Evolutionary conservation across 2,113 vertebrate genomes (phyloP).

Genomic region (Larimichthys crocea): DNA sequence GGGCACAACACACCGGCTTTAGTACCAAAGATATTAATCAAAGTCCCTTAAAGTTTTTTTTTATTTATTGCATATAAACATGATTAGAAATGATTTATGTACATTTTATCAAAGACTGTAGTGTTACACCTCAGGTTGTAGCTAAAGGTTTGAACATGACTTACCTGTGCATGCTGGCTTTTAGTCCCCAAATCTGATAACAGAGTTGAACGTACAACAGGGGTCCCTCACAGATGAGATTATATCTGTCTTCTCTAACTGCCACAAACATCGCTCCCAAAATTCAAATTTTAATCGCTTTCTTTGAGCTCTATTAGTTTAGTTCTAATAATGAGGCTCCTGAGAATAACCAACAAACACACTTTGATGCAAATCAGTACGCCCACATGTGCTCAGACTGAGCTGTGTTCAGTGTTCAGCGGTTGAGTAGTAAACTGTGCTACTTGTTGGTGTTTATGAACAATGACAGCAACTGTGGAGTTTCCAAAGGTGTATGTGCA

Average conservation of each 20-base stretch:
- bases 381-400: neutral
- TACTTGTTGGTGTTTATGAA: neutral
- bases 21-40: neutral
- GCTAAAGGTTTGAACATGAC: neutral
- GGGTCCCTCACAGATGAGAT: neutral
- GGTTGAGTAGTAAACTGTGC: neutral
- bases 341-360: neutral
- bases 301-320: neutral
- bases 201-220: neutral
- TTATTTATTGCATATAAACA: neutral
- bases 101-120: neutral
- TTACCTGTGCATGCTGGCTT: neutral
- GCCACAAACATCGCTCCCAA: neutral
- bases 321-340: neutral
- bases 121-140: neutral
- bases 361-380: neutral
- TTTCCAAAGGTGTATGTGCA: neutral
- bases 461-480: too few species aligned
- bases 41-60: neutral
- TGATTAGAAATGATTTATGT: neutral
- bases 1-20: neutral
- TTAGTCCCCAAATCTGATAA: neutral
- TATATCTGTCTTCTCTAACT: neutral
- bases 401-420: neutral
- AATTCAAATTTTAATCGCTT: neutral